These are phyloP conservation scores for Aegotheles bennettii DNA, from an alignment of 2,113 vertebrate genomes.

Conservation along the genomic window DNA sequence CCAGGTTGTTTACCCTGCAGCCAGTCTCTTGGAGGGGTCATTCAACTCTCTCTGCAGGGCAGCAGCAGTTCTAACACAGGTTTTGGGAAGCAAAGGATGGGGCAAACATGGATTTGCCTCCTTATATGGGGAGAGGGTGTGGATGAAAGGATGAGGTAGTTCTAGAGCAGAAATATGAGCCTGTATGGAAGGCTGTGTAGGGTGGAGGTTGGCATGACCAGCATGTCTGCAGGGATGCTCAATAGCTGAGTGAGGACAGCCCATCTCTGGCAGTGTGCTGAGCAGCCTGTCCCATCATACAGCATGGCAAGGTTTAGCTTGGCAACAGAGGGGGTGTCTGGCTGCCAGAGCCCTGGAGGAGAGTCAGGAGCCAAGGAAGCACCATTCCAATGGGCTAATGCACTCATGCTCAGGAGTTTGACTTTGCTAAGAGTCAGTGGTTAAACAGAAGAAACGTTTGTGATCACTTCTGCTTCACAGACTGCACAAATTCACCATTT, in stretches of 20 bases:
- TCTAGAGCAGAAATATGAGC: not conserved
- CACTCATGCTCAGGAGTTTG: not conserved
- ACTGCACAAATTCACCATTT: not conserved
- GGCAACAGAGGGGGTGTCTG: not conserved
- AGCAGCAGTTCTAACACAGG: not conserved
- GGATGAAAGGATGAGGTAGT: not conserved
- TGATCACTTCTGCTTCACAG: not conserved
- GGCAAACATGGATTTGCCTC: not conserved
- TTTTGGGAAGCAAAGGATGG: not conserved
- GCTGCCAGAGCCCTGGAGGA: not conserved
- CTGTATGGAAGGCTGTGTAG: not conserved
- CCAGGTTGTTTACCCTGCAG: not conserved
- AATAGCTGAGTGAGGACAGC: not conserved
- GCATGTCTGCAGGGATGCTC: not conserved
- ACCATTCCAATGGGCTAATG: not conserved
- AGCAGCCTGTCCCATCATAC: not conserved
- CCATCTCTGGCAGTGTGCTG: not conserved
- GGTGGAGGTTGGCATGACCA: not conserved
- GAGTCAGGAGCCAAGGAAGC: not conserved
- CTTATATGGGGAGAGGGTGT: not conserved
- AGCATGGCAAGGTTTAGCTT: slow-evolving; percentile 37
- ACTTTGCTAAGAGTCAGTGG: not conserved
- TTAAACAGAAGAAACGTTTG: not conserved
- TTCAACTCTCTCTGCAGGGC: not conserved
- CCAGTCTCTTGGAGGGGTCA: not conserved